Evolutionary conservation across 2,888 invertebrate genomes (phyloP).

Genomic region (Cabera pusaria): DNA sequence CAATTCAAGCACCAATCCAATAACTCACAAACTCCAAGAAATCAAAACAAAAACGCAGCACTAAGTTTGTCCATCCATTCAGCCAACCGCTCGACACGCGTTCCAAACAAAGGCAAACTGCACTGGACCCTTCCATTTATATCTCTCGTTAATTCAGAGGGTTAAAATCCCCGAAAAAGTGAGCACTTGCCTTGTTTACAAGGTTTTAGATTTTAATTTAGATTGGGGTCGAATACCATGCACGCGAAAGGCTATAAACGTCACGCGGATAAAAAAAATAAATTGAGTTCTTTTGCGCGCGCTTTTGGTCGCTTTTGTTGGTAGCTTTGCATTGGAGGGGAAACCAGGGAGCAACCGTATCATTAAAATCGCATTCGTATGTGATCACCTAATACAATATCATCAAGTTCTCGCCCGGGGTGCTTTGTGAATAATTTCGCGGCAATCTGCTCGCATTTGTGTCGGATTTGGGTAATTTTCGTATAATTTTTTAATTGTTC

Average conservation of each 20-base stretch:
- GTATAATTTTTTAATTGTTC: conserved; percentile 64
- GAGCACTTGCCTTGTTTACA: conserved; percentile 85
- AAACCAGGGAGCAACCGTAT: conserved; percentile 56
- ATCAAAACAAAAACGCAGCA: conserved; percentile 35
- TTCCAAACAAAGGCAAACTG: conserved; percentile 31
- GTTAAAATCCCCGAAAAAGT: conserved; percentile 84
- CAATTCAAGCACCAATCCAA: too few species aligned
- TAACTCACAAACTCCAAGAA: conserved; percentile 25
- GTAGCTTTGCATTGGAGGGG: conserved; percentile 45
- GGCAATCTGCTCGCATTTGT: conserved; percentile 79
- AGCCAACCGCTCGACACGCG: conserved; percentile 41
- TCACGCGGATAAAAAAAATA: conserved; percentile 37
- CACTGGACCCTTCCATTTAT: conserved; percentile 60
- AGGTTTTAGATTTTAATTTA: conserved; percentile 85
- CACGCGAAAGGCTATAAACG: conserved; percentile 59
- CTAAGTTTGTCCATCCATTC: conserved; percentile 63
- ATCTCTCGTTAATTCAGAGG: conserved; percentile 81
- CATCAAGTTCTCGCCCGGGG: conserved; percentile 76
- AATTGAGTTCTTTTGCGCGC: conserved; percentile 46
- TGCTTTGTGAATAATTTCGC: conserved; percentile 81
- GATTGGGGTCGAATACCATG: conserved; percentile 71
- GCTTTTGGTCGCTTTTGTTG: conserved; percentile 35
- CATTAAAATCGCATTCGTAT: conserved; percentile 84
- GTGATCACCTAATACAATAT: conserved; percentile 84
- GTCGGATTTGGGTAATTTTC: conserved; percentile 70